Conservation (phyloP, 1,140 invertebrate species). For the Drosophila athabasca region DNA sequence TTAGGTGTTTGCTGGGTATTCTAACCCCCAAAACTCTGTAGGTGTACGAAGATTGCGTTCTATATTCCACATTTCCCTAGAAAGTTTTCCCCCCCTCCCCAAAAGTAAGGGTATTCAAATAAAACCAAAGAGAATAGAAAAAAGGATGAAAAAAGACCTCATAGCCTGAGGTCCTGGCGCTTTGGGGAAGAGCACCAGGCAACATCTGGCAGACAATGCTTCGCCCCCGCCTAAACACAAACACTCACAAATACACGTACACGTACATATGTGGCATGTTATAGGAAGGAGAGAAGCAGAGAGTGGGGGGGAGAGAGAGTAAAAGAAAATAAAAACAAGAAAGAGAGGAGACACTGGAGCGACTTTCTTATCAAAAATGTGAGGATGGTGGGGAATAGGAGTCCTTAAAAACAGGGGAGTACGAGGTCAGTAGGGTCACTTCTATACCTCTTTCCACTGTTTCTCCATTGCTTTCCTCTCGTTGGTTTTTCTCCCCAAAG, state of each 20-base stretch:
- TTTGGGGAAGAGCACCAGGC: slow-evolving; percentile 14
- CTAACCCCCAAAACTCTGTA: too few species aligned
- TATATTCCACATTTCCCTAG: too few species aligned
- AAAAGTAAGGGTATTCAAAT: slow-evolving; percentile 37
- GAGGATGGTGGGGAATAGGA: not conserved
- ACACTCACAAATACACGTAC: too few species aligned
- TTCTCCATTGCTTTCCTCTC: slow-evolving; percentile 4
- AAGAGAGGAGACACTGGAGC: slow-evolving; percentile 7
- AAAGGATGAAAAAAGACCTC: slow-evolving; percentile 61
- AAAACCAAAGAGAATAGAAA: slow-evolving; percentile 44
- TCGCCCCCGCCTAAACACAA: slow-evolving; percentile 38
- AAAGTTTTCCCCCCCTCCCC: slow-evolving; percentile 22
- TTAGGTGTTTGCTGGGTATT: too few species aligned
- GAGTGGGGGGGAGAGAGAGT: not conserved
- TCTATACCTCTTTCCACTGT: not conserved
- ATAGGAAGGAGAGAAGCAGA: too few species aligned
- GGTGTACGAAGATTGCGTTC: too few species aligned
- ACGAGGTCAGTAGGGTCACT: not conserved
- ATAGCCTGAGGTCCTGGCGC: slow-evolving; percentile 59
- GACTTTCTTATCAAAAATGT: slow-evolving; percentile 34
- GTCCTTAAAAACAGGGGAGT: not conserved
- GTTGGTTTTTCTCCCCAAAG: slow-evolving; percentile 32
- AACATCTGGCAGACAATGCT: slow-evolving; percentile 56
- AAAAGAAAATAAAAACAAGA: too few species aligned
- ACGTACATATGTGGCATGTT: not conserved